phyloP scores from a whole-genome alignment of 2,113 vertebrate genomes.

The Theristicus caerulescens region DNA sequence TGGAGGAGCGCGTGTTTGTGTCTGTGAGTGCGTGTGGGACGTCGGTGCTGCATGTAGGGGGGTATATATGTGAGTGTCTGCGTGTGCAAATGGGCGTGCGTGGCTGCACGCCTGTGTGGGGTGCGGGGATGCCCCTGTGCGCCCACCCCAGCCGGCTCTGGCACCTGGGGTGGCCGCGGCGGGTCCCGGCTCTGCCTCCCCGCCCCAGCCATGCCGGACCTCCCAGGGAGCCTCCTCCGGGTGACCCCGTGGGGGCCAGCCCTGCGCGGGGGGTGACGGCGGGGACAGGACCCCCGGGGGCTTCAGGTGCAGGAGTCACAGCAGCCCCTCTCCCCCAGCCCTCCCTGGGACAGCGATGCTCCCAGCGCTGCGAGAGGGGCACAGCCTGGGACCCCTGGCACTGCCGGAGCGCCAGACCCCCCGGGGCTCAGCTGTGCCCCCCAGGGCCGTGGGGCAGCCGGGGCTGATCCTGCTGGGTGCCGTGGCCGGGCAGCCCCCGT shows the following conservation, averaged over 20 bases:
- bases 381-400: not conserved
- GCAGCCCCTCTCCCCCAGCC: not conserved
- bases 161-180: rapidly evolving
- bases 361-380: rapidly evolving
- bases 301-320: slow-evolving; percentile 19
- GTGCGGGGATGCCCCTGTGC: not conserved
- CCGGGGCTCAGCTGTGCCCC: not conserved
- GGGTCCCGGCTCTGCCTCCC: not conserved
- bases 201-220: rapidly evolving
- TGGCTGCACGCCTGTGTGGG: not conserved
- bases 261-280: not conserved
- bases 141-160: rapidly evolving
- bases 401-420: not conserved
- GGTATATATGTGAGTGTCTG: not conserved
- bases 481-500: not conserved
- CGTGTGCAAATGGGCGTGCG: rapidly evolving
- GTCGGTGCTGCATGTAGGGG: rapidly evolving
- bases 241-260: not conserved
- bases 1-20: not conserved
- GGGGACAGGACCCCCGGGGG: not conserved
- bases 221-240: not conserved
- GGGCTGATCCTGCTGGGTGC: not conserved
- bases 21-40: rapidly evolving
- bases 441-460: not conserved
- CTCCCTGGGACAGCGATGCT: not conserved